Percentiles rank a stretch among this genome's conserved stretches.
Conservation (phyloP, 2,113 vertebrate genomes). For the Phyllostomus hastatus region DNA sequence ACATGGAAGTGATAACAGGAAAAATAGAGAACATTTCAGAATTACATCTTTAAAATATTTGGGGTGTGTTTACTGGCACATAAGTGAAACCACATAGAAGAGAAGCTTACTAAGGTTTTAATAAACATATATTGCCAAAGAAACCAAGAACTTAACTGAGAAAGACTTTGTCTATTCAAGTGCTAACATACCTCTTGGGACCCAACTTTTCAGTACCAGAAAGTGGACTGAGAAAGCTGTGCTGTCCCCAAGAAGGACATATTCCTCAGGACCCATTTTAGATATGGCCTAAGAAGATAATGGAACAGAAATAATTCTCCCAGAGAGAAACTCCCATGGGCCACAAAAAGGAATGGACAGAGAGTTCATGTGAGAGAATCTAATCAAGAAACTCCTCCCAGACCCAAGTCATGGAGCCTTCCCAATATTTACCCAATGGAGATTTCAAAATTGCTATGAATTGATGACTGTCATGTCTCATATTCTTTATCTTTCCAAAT, state of each 20-base stretch:
- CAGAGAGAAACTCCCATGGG: too few relatives aligned
- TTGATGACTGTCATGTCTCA: neutral
- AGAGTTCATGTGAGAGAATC: too few relatives aligned
- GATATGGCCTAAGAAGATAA: neutral
- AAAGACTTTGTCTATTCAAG: neutral
- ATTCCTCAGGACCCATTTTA: neutral
- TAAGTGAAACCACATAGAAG: neutral
- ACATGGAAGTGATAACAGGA: neutral
- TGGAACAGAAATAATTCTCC: neutral
- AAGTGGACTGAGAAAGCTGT: neutral
- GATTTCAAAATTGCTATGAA: neutral
- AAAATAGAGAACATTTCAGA: neutral
- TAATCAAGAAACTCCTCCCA: too few relatives aligned
- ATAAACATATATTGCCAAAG: neutral
- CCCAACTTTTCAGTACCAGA: neutral
- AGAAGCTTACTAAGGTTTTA: neutral
- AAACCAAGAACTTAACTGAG: neutral
- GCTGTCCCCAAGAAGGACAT: neutral
- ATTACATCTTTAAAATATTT: neutral
- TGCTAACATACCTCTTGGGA: neutral
- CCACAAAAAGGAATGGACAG: too few relatives aligned
- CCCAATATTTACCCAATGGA: neutral
- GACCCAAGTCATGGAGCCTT: too few relatives aligned
- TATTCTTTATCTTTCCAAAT: neutral
- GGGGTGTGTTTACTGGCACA: neutral